Evolutionary conservation across 2,113 vertebrate species (phyloP), one percentile per base, ranked within the genome.

Genomic region (Pelobates fuscus): DNA sequence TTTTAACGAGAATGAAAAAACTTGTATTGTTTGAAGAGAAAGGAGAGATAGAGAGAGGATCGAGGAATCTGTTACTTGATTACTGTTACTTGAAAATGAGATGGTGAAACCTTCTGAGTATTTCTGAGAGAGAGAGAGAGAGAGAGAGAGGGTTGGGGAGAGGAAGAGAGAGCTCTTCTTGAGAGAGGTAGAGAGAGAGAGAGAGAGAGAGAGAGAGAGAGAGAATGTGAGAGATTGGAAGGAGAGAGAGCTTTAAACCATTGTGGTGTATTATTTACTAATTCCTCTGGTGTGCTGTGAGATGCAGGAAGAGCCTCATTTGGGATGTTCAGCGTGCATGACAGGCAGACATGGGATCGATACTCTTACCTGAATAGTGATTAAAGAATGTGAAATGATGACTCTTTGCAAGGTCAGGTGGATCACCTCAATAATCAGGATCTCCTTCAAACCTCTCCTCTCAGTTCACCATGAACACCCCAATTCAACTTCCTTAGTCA

Each of bases 321-420:
- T 25, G 7, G 25, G 57, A 59, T 59, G 25, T 59, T 59, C 24
- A 59, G 57, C 23, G 25, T 26, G 1, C 26, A 43, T 68, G 24
- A 20, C 23, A 32, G 49, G 46, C 43, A 68, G 66, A 54, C 44
- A 15, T 20, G 24, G 43, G 43, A 67, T 67, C 64, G 44, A 67
- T 67, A 49, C 44, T 52, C 43, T 25, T 54, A 25, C 25, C 64
- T 49, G 17, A 27, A 41, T 37, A 49, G 43, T 67, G 44, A 67
- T 67, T 49, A 67, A 29, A n/a, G 26, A 54, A 37, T 24, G 66
- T 26, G 20, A 44, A 55, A 21, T 27, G 20, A 68, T 59, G 26
- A 54, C 66, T 23, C n/a, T 23, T 21, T 55, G 29, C 66, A 68
- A 68, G 66, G 66, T 68, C 66, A 68, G 12, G 6, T 49, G 5